Base-by-base conservation (phyloP, 2,797 vertebrate species). In the Molothrus aeneus region DNA sequence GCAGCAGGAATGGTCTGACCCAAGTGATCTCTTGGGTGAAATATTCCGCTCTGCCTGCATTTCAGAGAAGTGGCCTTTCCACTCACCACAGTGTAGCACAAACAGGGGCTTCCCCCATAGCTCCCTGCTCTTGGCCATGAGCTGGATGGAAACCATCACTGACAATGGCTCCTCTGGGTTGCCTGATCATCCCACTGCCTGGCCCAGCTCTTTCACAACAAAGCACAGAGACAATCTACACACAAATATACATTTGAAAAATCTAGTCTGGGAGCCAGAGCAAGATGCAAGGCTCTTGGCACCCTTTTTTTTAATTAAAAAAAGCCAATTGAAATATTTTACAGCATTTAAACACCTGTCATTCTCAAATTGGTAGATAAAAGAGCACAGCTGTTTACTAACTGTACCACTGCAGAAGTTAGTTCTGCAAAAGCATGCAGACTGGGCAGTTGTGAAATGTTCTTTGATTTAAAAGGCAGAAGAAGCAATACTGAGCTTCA, bases 81-180 rank as follows among this genome's bases (percentile, higher is more conserved):
- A 32, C 42, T n/a, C 29, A 31, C 21, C 61, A n/a, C 36, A 87
- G 43, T 13, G 0, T 5, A 38, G 40, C 22, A 61, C 34, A 83
- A 64, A 28, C 28, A n/a, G 2, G 11, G 28, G 4, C 8, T 74
- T 42, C 19, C 21, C 26, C 21, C 9, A 1, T 1, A 36, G 15
- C 15, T 59, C 32, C 29, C 18, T 61, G 54, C 34, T 50, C 13
- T 63, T 17, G 13, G 17, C 26, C 22, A 70, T 50, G n/a, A 80
- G 11, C 16, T 4, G 4, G 40, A 47, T 47, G 40, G 22, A 73
- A 54, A 70, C 34, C 8, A 1, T 18, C 50, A 32, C 11, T 71
- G 74, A 32, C 19, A 61, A 12, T 0, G 1, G 31, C 28, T 25
- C 21, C 24, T 65, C 31, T 4, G 3, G 10, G 7, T 2, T 65